phyloP scores from a whole-genome alignment of 1,140 invertebrate species.

The Aphis craccivora region DNA sequence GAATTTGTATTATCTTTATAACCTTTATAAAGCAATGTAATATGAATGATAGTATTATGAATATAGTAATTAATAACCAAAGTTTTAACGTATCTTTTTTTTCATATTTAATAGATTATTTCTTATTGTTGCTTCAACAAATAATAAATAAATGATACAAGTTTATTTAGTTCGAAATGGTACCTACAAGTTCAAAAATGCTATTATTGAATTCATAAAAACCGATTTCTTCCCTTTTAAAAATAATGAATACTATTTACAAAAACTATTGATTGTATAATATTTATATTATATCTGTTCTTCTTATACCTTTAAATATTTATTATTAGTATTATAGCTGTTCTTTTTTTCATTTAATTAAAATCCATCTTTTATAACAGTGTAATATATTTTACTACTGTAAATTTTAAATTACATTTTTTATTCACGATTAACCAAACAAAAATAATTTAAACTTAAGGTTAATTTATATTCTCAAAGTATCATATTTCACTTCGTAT shows the following conservation, averaged over 20 bases:
- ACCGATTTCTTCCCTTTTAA: not conserved
- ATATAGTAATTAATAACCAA: not conserved
- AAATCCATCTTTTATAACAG: not conserved
- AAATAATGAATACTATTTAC: not conserved
- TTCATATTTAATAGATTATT: not conserved
- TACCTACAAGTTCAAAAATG: too few species aligned
- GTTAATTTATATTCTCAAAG: slow-evolving; percentile 22
- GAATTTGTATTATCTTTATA: not conserved
- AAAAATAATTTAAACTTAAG: not conserved
- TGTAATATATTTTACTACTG: slow-evolving; percentile 1
- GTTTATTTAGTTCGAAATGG: not conserved
- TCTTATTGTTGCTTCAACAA: not conserved
- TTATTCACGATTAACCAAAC: not conserved
- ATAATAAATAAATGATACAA: not conserved
- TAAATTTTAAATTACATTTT: not conserved
- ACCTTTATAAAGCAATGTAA: not conserved
- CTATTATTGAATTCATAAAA: not conserved
- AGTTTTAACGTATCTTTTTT: not conserved
- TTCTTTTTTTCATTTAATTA: not conserved
- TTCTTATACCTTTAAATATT: not conserved
- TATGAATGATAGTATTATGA: not conserved
- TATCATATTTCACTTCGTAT: not conserved
- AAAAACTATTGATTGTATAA: not conserved
- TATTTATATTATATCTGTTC: not conserved
- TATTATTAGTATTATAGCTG: not conserved